Base-by-base conservation (phyloP, 2,888 invertebrate genomes). In the Drosophila nr. perissopoda region DNA sequence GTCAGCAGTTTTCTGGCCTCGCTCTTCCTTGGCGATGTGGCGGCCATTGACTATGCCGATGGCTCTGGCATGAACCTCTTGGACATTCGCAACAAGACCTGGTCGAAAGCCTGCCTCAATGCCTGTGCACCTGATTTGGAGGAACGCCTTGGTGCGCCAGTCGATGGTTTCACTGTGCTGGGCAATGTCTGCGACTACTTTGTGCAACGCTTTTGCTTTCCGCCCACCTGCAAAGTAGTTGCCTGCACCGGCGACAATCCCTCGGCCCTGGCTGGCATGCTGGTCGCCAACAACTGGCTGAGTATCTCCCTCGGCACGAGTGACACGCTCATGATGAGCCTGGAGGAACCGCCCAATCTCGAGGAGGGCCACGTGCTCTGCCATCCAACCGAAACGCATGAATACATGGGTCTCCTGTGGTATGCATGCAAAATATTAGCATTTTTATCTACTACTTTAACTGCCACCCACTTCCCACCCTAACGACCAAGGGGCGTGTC, bases 241-340 rank as follows among this genome's bases (percentile, higher is more conserved):
- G 96, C 98, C 0, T 99, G 98, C 92, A 99, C 99, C 0, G 99
- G 99, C 0, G 99, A 99, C 92, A 99, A 99, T 94, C 97, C 98
- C 31, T 96, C 97, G 2, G 97, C 97, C 0, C 93, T 98, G 29
- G 95, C 96, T 76, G 97, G 97, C 95, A 96, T 99, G 94, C 95
- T 96, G 42, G 94, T 98, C 6, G 94, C 95, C 21, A 94, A 96
- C 40, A 96, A 96, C 62, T 98, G 98, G 94, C 94, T 99, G 27
- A 97, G 97, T 0, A 96, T 98, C 52, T 97, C 98, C 84, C 94
- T 98, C 64, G 98, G 99, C 10, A 99, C 99, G 0, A 99, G 98
- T 92, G 99, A 99, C 93, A 98, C 98, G 0, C 92, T 98, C 2
- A 96, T 99, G 89, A 94, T 97, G 68, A 97, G 96, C 93, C 93